Evolutionary conservation across 2,797 vertebrate genomes (phyloP), one percentile per base, ranked within the genome.

Genomic region (Dromococcyx pavoninus): DNA sequence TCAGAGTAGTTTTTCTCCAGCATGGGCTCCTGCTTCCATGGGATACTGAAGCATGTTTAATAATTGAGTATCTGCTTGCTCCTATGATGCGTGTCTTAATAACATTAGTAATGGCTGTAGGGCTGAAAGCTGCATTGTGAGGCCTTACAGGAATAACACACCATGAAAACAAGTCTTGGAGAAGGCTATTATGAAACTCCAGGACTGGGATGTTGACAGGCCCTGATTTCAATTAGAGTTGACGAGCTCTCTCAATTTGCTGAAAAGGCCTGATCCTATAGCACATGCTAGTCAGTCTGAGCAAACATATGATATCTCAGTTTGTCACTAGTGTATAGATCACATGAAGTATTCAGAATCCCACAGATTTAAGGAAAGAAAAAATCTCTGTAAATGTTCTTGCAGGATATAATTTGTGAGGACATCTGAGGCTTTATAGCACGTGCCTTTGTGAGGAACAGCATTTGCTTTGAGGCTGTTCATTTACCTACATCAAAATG

Each of bases 381-480:
- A 89, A 51, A 67, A 13, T 23, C 7, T 48, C 43, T 0, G 0
- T 43, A 35, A 66, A 28, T 94, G 37, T 58, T 69, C 35, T 84
- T 82, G 44, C 30, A 61, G 74, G 16, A 25, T 64, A 10, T 67
- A 65, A 79, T 93, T 83, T 72, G 30, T 80, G 86, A 87, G 95
- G 89, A 83, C 61, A 94, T 96, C 79, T 93, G 64, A 96, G 95
- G 95, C 80, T 93, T 87, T 71, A 48, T 27, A 46, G 75, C 90
- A 85, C 3, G 8, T 93, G 86, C 64, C 41, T 94, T 82, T 93
- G 74, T 74, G 86, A 86, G 46, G 54, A 91, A 16, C 50, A 89
- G 57, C 84, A 58, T 86, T 95, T 25, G 24, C 54, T 94, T 88
- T 94, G 60, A 90, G 88, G 71, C 61, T 91, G 27, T 93, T 93